These are phyloP conservation scores for Dicycla oo DNA, from an alignment of 2,888 invertebrate genomes.

Conservation along the genomic window DNA sequence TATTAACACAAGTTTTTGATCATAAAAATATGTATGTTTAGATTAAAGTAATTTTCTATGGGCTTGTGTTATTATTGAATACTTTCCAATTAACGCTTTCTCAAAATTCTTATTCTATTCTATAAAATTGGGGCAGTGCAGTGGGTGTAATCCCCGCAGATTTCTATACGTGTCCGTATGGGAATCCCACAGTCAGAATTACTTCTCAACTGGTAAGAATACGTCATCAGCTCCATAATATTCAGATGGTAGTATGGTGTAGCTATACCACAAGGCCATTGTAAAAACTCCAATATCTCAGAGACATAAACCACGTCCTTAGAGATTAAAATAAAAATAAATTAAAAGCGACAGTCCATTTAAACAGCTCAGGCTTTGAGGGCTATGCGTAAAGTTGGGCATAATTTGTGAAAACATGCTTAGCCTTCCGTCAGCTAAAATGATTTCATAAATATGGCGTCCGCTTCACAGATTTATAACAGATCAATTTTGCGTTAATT, in stretches of 20 bases:
- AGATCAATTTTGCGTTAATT: slow-evolving; percentile 61
- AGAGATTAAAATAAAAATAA: slow-evolving; percentile 46
- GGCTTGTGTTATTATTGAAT: neutral
- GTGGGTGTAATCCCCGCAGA: neutral
- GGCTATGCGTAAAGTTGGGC: slow-evolving; percentile 50
- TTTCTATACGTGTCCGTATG: too few species aligned
- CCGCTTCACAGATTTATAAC: slow-evolving; percentile 53
- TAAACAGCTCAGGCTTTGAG: slow-evolving; percentile 46
- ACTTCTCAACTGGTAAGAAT: neutral
- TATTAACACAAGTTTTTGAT: too few species aligned
- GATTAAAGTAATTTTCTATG: too few species aligned
- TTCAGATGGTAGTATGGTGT: neutral
- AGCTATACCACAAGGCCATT: neutral
- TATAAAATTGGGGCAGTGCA: neutral
- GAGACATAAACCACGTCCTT: slow-evolving; percentile 19
- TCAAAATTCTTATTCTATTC: neutral
- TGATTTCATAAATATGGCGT: slow-evolving; percentile 48
- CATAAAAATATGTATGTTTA: too few species aligned
- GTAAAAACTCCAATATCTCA: slow-evolving; percentile 20
- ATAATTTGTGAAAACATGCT: slow-evolving; percentile 57
- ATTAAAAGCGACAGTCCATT: slow-evolving; percentile 49
- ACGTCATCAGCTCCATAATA: neutral
- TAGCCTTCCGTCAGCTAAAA: slow-evolving; percentile 54
- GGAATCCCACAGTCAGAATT: too few species aligned
- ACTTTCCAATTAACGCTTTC: neutral